Evolutionary conservation across 2,113 vertebrate species (phyloP).

Genomic region (Mobula birostris): DNA sequence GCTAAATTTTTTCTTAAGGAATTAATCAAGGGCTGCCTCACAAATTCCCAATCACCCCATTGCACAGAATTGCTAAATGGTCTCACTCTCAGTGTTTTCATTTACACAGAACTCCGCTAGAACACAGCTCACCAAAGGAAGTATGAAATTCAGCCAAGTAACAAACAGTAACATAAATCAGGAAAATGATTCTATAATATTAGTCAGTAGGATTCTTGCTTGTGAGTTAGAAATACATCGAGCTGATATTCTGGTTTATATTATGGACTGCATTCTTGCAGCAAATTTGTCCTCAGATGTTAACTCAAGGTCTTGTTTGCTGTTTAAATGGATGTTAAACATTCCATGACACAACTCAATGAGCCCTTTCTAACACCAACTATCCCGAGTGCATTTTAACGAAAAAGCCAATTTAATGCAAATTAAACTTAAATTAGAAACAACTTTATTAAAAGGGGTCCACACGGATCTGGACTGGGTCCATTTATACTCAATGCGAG

Average conservation of each 20-base stretch:
- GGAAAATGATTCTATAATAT: neutral
- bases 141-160: neutral
- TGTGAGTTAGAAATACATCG: neutral
- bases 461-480: neutral
- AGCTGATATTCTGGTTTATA: neutral
- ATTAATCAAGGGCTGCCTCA: neutral
- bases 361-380: neutral
- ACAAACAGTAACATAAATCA: neutral
- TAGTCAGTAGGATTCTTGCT: neutral
- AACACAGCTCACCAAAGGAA: neutral
- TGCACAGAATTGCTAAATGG: neutral
- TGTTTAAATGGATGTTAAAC: constrained; percentile 6
- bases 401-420: neutral
- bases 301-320: neutral
- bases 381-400: neutral
- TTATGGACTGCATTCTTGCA: neutral
- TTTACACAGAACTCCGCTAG: neutral
- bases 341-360: neutral
- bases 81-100: neutral
- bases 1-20: neutral
- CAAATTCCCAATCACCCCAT: neutral
- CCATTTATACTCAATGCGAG: neutral
- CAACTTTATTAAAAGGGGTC: neutral
- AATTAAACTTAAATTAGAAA: neutral
- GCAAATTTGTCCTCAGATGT: neutral